These are phyloP conservation scores for Sesia apiformis DNA, from an alignment of 2,888 invertebrate species.

Conservation along the genomic window DNA sequence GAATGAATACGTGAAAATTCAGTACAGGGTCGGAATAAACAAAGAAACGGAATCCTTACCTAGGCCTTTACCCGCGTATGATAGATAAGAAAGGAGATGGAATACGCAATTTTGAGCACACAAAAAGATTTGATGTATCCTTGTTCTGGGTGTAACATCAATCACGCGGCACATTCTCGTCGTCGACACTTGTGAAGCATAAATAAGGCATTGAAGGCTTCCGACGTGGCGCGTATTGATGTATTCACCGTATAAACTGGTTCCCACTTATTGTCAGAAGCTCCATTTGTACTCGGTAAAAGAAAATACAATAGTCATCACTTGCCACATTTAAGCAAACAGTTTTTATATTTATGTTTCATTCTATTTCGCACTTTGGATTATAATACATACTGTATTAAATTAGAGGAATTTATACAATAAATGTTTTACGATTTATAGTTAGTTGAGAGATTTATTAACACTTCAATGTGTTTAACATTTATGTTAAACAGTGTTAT, in stretches of 20 bases:
- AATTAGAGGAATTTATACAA: too few relatives aligned
- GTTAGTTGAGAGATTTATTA: too few relatives aligned
- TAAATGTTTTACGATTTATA: too few relatives aligned
- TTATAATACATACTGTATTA: too few relatives aligned
- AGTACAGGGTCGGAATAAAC: neutral
- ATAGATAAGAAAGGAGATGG: constrained; percentile 20
- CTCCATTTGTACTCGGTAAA: constrained; percentile 25
- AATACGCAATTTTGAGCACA: constrained; percentile 28
- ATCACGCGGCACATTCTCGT: constrained; percentile 46
- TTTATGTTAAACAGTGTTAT: too few relatives aligned
- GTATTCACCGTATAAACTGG: constrained; percentile 46
- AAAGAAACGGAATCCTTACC: constrained; percentile 8
- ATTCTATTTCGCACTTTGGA: too few relatives aligned
- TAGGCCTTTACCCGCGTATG: constrained; percentile 13
- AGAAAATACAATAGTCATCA: constrained; percentile 25
- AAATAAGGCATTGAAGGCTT: constrained; percentile 52
- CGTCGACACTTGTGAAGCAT: constrained; percentile 45
- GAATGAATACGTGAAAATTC: neutral
- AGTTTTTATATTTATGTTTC: too few relatives aligned
- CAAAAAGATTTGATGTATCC: constrained; percentile 49
- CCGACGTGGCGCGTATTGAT: constrained; percentile 47
- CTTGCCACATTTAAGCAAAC: constrained; percentile 3
- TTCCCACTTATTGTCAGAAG: constrained; percentile 40
- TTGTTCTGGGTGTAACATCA: constrained; percentile 48
- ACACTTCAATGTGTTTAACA: too few relatives aligned